These are phyloP conservation scores for Drosophila nannoptera DNA, from an alignment of 1,140 invertebrate genomes.

Conservation along the genomic window DNA sequence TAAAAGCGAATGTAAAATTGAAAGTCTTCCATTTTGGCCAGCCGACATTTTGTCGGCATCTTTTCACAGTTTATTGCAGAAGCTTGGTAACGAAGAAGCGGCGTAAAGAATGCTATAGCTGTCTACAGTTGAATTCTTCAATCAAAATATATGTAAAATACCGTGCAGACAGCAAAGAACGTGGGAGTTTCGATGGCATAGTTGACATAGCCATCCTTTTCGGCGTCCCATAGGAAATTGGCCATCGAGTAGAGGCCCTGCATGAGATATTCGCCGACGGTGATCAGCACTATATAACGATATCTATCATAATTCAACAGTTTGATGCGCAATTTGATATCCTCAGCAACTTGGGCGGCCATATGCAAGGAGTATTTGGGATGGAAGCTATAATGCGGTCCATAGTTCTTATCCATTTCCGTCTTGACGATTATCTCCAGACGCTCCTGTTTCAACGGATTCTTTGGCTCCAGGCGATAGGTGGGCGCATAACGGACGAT, in stretches of 20 bases:
- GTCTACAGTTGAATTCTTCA: slow-evolving; percentile 14
- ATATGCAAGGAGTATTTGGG: slow-evolving; percentile 65
- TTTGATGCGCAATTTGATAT: slow-evolving; percentile 71
- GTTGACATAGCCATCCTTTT: slow-evolving; percentile 70
- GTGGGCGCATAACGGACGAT: slow-evolving; percentile 64
- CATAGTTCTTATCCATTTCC: slow-evolving; percentile 65
- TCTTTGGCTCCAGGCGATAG: slow-evolving; percentile 78
- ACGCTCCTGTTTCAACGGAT: slow-evolving; percentile 70
- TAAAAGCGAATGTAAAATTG: not conserved
- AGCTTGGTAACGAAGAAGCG: too few species aligned
- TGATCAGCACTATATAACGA: slow-evolving; percentile 72
- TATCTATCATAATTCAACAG: slow-evolving; percentile 71
- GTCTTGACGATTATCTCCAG: slow-evolving; percentile 66
- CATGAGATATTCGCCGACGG: slow-evolving; percentile 71
- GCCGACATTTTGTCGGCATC: not conserved
- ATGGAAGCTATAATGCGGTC: slow-evolving; percentile 57
- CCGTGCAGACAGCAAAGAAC: slow-evolving; percentile 79
- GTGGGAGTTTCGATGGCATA: slow-evolving; percentile 78
- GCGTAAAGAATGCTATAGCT: not conserved
- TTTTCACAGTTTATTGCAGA: too few species aligned
- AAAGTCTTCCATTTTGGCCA: not conserved
- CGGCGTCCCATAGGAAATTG: slow-evolving; percentile 74
- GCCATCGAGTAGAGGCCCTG: slow-evolving; percentile 68
- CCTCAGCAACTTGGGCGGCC: slow-evolving; percentile 68
- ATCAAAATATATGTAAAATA: slow-evolving; percentile 78